Conservation (phyloP, 2,888 invertebrate genomes). For the Aspidiotus destructor region DNA sequence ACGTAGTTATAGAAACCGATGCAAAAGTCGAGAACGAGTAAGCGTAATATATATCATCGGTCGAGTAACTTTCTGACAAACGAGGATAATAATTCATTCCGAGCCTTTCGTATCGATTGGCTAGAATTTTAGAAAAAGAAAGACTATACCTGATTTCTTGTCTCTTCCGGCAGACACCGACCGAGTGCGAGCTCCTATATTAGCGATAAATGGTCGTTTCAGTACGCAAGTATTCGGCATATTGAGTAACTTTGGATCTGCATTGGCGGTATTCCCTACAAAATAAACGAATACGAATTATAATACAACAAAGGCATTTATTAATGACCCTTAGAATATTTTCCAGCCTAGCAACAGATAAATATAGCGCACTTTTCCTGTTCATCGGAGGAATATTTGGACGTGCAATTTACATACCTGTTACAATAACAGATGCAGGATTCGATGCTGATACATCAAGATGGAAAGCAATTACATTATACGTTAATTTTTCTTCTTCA, state of each 20-base stretch:
- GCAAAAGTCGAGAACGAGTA: background rate
- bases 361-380: background rate
- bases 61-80: conserved; percentile 1
- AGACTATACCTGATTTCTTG: conserved; percentile 57
- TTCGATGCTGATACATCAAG: background rate
- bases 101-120: background rate
- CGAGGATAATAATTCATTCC: too few relatives aligned
- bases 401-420: background rate
- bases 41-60: background rate
- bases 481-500: background rate
- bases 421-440: background rate
- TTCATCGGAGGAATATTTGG: background rate
- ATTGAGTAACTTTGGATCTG: background rate
- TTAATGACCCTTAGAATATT: background rate
- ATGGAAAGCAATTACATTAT: background rate
- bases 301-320: background rate
- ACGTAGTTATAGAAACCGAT: conserved; percentile 14
- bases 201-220: background rate
- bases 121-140: background rate
- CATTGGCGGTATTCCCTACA: background rate
- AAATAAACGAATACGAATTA: conserved; percentile 3
- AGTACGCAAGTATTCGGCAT: background rate
- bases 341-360: background rate
- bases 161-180: conserved; percentile 80
- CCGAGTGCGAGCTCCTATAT: conserved; percentile 50